These are phyloP conservation scores for Drosophila borealis DNA, from an alignment of 2,888 invertebrate species.

Conservation along the genomic window DNA sequence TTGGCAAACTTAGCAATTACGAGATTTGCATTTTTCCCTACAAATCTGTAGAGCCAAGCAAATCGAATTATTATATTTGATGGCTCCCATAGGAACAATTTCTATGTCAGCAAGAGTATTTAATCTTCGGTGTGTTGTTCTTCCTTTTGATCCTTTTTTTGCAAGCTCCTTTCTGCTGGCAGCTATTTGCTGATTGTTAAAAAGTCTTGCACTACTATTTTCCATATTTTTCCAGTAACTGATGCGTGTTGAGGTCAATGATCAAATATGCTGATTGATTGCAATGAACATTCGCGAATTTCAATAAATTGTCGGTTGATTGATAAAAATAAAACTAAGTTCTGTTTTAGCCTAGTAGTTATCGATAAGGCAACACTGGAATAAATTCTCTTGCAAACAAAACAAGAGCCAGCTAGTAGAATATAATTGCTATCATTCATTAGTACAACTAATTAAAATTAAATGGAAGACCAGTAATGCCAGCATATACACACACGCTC, in stretches of 20 bases:
- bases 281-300: conserved; percentile 20
- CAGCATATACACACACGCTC: neutral
- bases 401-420: neutral
- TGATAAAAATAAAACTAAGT: neutral
- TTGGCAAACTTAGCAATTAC: too few species aligned
- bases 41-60: too few species aligned
- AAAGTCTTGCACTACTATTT: conserved; percentile 50
- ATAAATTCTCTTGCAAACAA: neutral
- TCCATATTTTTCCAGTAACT: conserved; percentile 20
- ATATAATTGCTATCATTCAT: conserved; percentile 21
- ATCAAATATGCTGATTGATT: conserved; percentile 41
- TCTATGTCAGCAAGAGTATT: too few species aligned
- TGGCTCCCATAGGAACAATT: too few species aligned
- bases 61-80: too few species aligned
- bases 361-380: too few species aligned
- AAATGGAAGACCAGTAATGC: conserved; percentile 11
- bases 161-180: conserved; percentile 7
- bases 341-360: neutral
- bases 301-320: conserved; percentile 19
- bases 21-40: too few species aligned
- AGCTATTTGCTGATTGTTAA: conserved; percentile 50
- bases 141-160: conserved; percentile 14
- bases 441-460: conserved; percentile 31
- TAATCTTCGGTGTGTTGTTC: too few species aligned
- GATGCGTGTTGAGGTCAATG: conserved; percentile 42